A percentile compares a stretch with the other conserved stretches of the same genome.
phyloP scores from a whole-genome alignment of 2,888 invertebrate species.

The Macrophya annulata region DNA sequence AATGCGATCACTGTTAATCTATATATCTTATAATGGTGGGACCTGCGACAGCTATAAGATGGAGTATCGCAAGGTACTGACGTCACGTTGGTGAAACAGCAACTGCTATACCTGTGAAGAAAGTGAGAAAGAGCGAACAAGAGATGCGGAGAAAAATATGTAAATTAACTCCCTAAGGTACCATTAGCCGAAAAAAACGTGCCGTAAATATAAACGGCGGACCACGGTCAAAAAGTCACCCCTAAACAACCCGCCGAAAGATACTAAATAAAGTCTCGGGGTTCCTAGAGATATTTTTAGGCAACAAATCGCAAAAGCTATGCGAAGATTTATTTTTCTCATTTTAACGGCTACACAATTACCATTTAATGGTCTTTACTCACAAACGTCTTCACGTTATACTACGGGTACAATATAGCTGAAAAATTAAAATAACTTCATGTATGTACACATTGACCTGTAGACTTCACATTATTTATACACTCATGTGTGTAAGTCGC shows the following conservation, averaged over 20 bases:
- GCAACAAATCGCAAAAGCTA: background rate
- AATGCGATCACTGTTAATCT: background rate
- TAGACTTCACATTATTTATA: background rate
- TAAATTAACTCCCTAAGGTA: background rate
- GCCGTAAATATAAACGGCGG: constrained; percentile 16
- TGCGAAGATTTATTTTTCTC: constrained; percentile 14
- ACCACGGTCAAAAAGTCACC: constrained; percentile 28
- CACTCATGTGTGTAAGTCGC: background rate
- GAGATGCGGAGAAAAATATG: constrained; percentile 21
- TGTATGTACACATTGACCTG: constrained; percentile 1
- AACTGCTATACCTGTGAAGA: background rate
- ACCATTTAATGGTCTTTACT: background rate
- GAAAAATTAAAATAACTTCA: background rate
- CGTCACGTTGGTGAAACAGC: constrained; percentile 11
- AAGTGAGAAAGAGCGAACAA: background rate
- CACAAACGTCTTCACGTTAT: background rate
- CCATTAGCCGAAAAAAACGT: constrained; percentile 25
- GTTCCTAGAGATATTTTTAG: background rate
- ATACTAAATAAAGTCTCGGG: constrained; percentile 17
- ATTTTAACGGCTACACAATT: background rate
- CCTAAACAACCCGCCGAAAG: constrained; percentile 19
- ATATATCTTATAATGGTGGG: background rate
- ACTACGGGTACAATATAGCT: background rate
- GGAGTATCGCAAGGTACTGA: background rate
- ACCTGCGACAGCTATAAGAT: background rate